Evolutionary conservation across 2,113 vertebrate species (phyloP).

Genomic region (Oncorhynchus kisutch): DNA sequence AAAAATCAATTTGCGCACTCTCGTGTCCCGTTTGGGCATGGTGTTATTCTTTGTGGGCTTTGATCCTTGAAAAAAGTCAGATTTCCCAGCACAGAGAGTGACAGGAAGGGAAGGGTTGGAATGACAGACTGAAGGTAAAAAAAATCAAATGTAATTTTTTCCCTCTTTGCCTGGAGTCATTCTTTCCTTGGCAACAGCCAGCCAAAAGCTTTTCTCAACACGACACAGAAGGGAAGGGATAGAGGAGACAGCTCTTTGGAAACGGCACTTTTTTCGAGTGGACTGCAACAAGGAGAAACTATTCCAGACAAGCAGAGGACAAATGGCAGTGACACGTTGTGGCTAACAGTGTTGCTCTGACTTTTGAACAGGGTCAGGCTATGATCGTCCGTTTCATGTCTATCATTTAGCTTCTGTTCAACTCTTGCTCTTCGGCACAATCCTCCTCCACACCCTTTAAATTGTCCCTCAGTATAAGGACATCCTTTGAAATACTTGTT

Average conservation of each 20-base stretch:
- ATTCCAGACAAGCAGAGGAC: slow-evolving; percentile 46
- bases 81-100: slow-evolving; percentile 63
- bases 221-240: slow-evolving; percentile 50
- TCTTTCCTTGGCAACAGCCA: slow-evolving; percentile 39
- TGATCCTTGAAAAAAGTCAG: slow-evolving; percentile 48
- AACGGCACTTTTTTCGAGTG: slow-evolving; percentile 16
- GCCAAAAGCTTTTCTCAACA: slow-evolving; percentile 45
- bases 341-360: slow-evolving; percentile 53
- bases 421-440: slow-evolving; percentile 10
- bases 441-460: slow-evolving; percentile 48
- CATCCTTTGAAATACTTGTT: slow-evolving; percentile 63
- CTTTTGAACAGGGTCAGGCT: slow-evolving; percentile 30
- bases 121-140: slow-evolving; percentile 10
- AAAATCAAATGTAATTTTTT: slow-evolving; percentile 33
- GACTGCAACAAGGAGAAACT: slow-evolving; percentile 38
- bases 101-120: slow-evolving; percentile 43
- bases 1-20: too few species aligned
- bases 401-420: slow-evolving; percentile 12
- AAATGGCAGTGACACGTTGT: slow-evolving; percentile 59
- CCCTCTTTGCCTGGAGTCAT: slow-evolving; percentile 36
- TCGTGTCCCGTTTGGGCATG: too few species aligned
- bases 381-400: slow-evolving; percentile 24
- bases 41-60: slow-evolving; percentile 39
- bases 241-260: slow-evolving; percentile 30
- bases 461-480: slow-evolving; percentile 53